Conservation (phyloP, 2,888 invertebrate species). For the Dolichopus griseipennis region DNA sequence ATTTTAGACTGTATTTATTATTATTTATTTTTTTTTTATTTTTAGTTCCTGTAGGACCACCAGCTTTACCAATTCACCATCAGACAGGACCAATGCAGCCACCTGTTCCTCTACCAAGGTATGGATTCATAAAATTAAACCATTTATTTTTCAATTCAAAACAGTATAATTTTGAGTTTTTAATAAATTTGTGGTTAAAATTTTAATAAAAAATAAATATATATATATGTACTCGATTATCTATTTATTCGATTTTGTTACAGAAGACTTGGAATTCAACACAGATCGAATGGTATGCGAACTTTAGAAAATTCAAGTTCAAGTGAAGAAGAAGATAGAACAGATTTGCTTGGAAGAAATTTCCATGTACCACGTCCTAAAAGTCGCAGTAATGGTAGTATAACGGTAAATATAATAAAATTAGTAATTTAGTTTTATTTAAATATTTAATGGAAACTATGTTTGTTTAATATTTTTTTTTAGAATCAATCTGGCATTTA, state of each 20-base stretch:
- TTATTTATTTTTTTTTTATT: background rate
- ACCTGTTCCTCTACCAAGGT: conserved; percentile 68
- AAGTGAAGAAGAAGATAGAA: conserved; percentile 61
- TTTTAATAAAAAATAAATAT: no score
- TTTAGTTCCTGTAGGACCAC: background rate
- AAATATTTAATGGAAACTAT: background rate
- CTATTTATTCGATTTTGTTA: no score
- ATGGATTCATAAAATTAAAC: conserved; percentile 25
- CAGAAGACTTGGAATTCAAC: conserved; percentile 40
- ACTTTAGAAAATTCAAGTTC: conserved; percentile 51
- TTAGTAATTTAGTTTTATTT: background rate
- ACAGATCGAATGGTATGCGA: conserved; percentile 45
- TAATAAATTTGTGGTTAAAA: no score
- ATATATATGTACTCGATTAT: no score
- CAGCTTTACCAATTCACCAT: conserved; percentile 34
- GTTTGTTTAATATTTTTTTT: conserved; percentile 29
- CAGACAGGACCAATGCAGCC: conserved; percentile 46
- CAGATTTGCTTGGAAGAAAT: conserved; percentile 62
- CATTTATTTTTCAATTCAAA: no score
- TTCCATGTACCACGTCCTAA: conserved; percentile 76
- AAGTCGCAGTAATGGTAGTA: conserved; percentile 61
- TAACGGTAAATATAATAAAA: conserved; percentile 32
- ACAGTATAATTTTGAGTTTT: no score
- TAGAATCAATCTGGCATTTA: conserved; percentile 86
- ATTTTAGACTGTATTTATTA: background rate